These are phyloP conservation scores for Artemia franciscana DNA, from an alignment of 1,140 invertebrate species.

Conservation along the genomic window DNA sequence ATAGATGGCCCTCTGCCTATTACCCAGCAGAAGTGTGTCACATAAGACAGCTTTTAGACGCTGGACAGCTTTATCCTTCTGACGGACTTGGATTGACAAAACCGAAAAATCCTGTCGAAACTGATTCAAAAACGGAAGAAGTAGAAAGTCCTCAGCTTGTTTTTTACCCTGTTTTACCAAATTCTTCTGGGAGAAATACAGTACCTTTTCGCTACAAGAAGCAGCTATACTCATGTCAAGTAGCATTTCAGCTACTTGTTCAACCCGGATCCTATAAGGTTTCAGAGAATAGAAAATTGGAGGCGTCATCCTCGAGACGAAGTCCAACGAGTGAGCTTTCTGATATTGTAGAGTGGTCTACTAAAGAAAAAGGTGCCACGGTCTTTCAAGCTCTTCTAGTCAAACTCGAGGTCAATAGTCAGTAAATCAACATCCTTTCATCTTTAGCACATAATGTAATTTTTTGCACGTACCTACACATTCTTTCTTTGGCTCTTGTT, in stretches of 20 bases:
- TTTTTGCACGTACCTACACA: too few relatives aligned
- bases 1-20: constrained; percentile 49
- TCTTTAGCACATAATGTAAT: too few relatives aligned
- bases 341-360: constrained; percentile 46
- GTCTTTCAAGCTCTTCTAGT: constrained; percentile 44
- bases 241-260: constrained; percentile 52
- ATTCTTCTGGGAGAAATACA: constrained; percentile 12
- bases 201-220: constrained; percentile 26
- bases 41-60: constrained; percentile 40
- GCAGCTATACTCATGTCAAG: constrained; percentile 31
- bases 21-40: constrained; percentile 43
- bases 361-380: constrained; percentile 61
- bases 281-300: constrained; percentile 4
- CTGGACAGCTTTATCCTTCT: constrained; percentile 35
- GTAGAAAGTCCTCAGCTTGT: constrained; percentile 20
- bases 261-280: constrained; percentile 51
- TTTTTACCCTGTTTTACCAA: constrained; percentile 17
- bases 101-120: constrained; percentile 15
- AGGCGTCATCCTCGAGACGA: constrained; percentile 20
- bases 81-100: constrained; percentile 22
- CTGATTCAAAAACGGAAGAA: constrained; percentile 23
- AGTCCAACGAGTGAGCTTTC: constrained; percentile 28
- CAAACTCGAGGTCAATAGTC: neutral
- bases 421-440: too few relatives aligned
- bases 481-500: too few relatives aligned